These are phyloP conservation scores for Pterostichus madidus DNA, from an alignment of 2,888 invertebrate species.

Conservation along the genomic window DNA sequence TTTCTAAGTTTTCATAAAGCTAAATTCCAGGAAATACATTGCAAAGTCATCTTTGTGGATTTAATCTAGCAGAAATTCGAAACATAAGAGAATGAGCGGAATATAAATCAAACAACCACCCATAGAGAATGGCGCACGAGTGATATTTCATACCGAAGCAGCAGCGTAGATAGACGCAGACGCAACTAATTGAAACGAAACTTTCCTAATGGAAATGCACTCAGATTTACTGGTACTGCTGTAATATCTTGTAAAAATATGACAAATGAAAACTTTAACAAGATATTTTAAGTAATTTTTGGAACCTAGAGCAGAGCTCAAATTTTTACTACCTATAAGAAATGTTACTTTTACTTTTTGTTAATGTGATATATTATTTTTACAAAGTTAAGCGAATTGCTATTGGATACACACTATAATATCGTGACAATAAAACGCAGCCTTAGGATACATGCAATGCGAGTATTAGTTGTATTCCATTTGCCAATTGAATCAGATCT, in stretches of 20 bases:
- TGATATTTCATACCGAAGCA: slow-evolving; percentile 24
- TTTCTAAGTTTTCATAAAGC: neutral
- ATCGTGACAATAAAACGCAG: too few relatives aligned
- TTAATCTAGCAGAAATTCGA: slow-evolving; percentile 47
- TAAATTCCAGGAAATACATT: slow-evolving; percentile 7
- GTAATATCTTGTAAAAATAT: neutral
- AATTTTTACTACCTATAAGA: too few relatives aligned
- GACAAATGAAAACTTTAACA: neutral
- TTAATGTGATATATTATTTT: too few relatives aligned
- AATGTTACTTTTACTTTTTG: too few relatives aligned
- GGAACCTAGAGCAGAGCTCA: too few relatives aligned
- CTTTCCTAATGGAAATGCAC: slow-evolving; percentile 27
- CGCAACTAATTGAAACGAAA: slow-evolving; percentile 54
- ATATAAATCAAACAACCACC: slow-evolving; percentile 53
- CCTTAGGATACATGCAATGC: too few relatives aligned
- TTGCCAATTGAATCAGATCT: too few relatives aligned
- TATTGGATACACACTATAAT: too few relatives aligned
- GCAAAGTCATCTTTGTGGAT: slow-evolving; percentile 2
- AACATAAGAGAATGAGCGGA: slow-evolving; percentile 32
- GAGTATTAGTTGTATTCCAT: too few relatives aligned
- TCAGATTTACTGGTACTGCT: neutral
- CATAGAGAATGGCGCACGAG: neutral
- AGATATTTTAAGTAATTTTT: too few relatives aligned
- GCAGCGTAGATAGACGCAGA: neutral
- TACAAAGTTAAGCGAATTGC: too few relatives aligned